Conservation (phyloP, 2,888 invertebrate species). For the Leptura quadrifasciata region DNA sequence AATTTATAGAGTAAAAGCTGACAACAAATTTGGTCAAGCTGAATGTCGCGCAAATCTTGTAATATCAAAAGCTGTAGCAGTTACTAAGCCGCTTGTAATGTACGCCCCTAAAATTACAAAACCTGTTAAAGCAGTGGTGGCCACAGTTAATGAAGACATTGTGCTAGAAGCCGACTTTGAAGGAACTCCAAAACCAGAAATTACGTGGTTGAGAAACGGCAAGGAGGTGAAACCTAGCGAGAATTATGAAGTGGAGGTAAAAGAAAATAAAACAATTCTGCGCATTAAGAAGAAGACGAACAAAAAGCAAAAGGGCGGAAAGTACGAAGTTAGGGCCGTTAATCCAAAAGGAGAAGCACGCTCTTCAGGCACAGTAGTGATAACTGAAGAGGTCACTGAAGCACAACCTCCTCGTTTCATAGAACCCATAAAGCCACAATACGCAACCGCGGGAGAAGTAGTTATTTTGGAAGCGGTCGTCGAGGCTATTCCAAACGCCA, state of each 20-base stretch:
- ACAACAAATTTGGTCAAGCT: slow-evolving; percentile 84
- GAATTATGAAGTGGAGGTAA: slow-evolving; percentile 78
- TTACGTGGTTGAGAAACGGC: slow-evolving; percentile 92
- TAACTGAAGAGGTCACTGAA: slow-evolving; percentile 78
- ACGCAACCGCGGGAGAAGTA: slow-evolving; percentile 83
- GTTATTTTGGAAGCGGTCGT: slow-evolving; percentile 87
- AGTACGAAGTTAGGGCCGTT: slow-evolving; percentile 90
- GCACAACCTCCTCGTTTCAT: slow-evolving; percentile 84
- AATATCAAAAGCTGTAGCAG: slow-evolving; percentile 74
- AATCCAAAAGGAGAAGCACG: slow-evolving; percentile 87
- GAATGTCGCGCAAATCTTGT: slow-evolving; percentile 85
- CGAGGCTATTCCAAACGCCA: slow-evolving; percentile 85
- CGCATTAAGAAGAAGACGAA: slow-evolving; percentile 78
- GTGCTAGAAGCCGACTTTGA: slow-evolving; percentile 83
- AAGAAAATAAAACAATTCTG: slow-evolving; percentile 80
- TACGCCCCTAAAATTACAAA: slow-evolving; percentile 85
- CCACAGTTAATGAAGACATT: slow-evolving; percentile 82
- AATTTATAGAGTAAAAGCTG: slow-evolving; percentile 82
- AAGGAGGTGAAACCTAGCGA: slow-evolving; percentile 82
- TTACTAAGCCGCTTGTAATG: slow-evolving; percentile 75
- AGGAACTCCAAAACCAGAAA: slow-evolving; percentile 82
- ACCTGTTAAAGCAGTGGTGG: slow-evolving; percentile 85
- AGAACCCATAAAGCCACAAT: slow-evolving; percentile 82
- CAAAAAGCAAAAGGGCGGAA: slow-evolving; percentile 86
- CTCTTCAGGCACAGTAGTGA: slow-evolving; percentile 88